phyloP scores from a whole-genome alignment of 2,113 vertebrate genomes.

The Struthio camelus region DNA sequence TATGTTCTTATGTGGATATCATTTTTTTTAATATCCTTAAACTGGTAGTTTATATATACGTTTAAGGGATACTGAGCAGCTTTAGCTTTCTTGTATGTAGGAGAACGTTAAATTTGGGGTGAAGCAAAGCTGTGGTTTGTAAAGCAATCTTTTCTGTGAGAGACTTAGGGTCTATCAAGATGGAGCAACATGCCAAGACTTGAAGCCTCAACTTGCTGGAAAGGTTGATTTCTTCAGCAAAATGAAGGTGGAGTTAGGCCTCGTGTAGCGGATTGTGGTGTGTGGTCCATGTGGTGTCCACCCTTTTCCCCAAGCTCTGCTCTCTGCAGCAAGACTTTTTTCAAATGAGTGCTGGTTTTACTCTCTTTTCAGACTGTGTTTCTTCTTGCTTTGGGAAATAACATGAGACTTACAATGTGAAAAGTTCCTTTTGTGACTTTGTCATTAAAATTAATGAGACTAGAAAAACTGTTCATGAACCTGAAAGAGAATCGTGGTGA shows the following conservation, averaged over 20 bases:
- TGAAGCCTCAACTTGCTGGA: not conserved
- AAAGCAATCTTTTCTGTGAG: not conserved
- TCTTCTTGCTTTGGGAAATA: not conserved
- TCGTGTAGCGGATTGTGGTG: not conserved
- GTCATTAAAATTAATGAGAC: conserved; percentile 28
- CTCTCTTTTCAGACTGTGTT: not conserved
- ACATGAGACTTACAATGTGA: not conserved
- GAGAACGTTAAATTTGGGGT: not conserved
- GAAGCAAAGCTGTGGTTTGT: not conserved
- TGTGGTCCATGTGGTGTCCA: not conserved
- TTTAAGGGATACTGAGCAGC: not conserved
- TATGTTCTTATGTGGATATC: not conserved
- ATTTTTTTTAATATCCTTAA: not conserved
- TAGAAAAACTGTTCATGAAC: conserved; percentile 13
- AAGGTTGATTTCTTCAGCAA: not conserved
- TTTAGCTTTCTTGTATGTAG: not conserved
- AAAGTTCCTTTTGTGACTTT: conserved; percentile 13
- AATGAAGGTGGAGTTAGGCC: not conserved
- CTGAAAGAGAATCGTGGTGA: conserved; percentile 7
- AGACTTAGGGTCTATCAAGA: not conserved
- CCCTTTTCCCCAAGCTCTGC: not conserved
- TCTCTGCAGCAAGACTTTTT: not conserved
- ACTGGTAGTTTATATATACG: not conserved
- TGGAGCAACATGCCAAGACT: not conserved
- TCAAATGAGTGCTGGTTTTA: not conserved